These are phyloP conservation scores for Scytalopus superciliaris DNA, from an alignment of 2,113 vertebrate genomes.

Conservation along the genomic window DNA sequence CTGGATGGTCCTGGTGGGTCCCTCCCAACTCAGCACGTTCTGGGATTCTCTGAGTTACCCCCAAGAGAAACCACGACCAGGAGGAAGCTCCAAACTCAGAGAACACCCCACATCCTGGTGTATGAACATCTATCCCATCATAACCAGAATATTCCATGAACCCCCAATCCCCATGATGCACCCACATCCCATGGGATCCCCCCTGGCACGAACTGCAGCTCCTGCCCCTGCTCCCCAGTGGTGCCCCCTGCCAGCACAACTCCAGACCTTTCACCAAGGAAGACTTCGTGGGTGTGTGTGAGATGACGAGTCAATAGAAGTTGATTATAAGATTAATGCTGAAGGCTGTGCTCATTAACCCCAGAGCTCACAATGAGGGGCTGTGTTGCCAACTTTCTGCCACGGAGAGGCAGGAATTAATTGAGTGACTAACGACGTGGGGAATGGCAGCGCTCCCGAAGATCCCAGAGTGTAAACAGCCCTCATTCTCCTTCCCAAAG, in stretches of 20 bases:
- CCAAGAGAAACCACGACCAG: rapidly evolving
- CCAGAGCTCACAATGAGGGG: neutral
- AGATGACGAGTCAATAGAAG: neutral
- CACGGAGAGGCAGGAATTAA: neutral
- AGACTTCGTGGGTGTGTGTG: neutral
- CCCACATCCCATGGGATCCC: neutral
- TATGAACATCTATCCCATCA: neutral
- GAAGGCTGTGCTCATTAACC: neutral
- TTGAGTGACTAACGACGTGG: neutral
- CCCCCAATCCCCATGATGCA: neutral
- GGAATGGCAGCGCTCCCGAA: neutral
- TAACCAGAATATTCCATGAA: neutral
- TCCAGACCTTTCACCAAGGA: neutral
- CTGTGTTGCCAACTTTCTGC: neutral
- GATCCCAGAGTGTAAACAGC: neutral
- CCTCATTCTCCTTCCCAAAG: neutral
- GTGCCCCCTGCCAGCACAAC: neutral
- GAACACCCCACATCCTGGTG: rapidly evolving
- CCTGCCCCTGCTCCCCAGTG: neutral
- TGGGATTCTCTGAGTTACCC: rapidly evolving
- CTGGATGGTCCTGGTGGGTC: too few relatives aligned
- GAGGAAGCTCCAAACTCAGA: neutral
- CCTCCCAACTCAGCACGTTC: too few relatives aligned
- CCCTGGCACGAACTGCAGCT: neutral
- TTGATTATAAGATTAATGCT: neutral